A percentile compares a stretch with the other conserved stretches of the same genome.
phyloP scores from a whole-genome alignment of 2,888 invertebrate species.

The Hemaris fuciformis region DNA sequence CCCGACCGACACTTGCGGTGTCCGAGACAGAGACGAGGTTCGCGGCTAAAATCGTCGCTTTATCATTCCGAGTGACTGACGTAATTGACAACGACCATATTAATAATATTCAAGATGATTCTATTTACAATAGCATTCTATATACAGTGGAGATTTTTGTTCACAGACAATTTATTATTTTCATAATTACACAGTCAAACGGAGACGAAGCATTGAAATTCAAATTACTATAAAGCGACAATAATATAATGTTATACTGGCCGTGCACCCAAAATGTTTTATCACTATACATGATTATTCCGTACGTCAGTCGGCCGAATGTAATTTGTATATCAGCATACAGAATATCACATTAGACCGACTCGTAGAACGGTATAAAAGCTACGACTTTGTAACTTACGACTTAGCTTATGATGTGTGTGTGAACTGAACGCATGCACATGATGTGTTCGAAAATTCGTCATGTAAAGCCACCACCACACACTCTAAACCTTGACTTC shows the following conservation, averaged over 20 bases:
- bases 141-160: too few species aligned
- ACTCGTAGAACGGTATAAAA: slow-evolving; percentile 52
- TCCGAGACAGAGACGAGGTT: not conserved
- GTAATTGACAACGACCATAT: not conserved
- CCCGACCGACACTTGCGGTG: not conserved
- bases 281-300: slow-evolving; percentile 42
- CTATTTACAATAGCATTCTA: too few species aligned
- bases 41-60: not conserved
- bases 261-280: slow-evolving; percentile 64
- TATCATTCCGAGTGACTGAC: not conserved
- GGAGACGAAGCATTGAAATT: not conserved
- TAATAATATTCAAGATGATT: too few species aligned
- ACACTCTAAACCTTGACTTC: slow-evolving; percentile 81
- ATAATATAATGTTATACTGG: slow-evolving; percentile 55
- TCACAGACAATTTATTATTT: not conserved
- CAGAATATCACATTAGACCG: slow-evolving; percentile 39
- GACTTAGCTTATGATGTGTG: slow-evolving; percentile 71
- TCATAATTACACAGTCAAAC: not conserved
- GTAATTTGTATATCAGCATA: slow-evolving; percentile 27
- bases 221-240: slow-evolving; percentile 36
- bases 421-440: slow-evolving; percentile 77
- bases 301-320: slow-evolving; percentile 43
- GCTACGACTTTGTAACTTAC: slow-evolving; percentile 54
- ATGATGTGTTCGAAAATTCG: slow-evolving; percentile 69
- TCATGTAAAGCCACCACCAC: slow-evolving; percentile 79